Base-by-base conservation (phyloP, 2,888 invertebrate species). In the Ennomos quercinarius region DNA sequence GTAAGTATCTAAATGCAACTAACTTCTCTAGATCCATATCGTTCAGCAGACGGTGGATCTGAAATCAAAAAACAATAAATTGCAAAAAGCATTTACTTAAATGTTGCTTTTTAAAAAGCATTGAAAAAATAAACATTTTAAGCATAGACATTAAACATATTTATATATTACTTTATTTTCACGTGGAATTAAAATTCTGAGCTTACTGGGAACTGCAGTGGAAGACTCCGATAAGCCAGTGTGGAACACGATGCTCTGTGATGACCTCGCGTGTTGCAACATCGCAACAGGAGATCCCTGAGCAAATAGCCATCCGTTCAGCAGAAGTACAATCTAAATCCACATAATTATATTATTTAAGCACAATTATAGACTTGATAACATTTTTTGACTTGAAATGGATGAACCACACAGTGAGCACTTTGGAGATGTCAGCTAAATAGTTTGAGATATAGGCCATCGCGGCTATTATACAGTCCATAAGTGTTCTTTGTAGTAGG, bases 251-350 rank as follows among this genome's bases (percentile, higher is more conserved):
- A 87, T 83, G 59, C 87, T 87, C 62, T 88, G 88, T n/a, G 88
- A 88, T 0, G 87, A 88, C 0, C 87, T 88, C 0, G 88, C 81
- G 77, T 88, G 72, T 86, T 84, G 73, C 80, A 94, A 61, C 93
- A 93, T 80, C 61, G 89, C 72, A 72, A 87, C 67, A 73, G 80
- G 72, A 68, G 87, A 74, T 66, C 86, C 77, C 11, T 57, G 57
- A 1, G 76, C 72, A 2, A 77, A 57, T 55, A 83, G 43, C 77
- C 80, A 83, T 40, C 77, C 72, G 57, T 77, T 80, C 37, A 83
- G 34, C 10, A 85, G n/a, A 41, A 83, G 53, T 8, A 81, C 60
- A 63, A 82, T 57, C 86, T 84, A 62, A 10, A 72, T 27, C 27
- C 27, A 64, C 0, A 44, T 36, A 46, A 45, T 43, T 17, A 17